Evolutionary conservation across 2,113 vertebrate species (phyloP), one percentile per base, ranked within the genome.

Genomic region (Triplophysa dalaica): DNA sequence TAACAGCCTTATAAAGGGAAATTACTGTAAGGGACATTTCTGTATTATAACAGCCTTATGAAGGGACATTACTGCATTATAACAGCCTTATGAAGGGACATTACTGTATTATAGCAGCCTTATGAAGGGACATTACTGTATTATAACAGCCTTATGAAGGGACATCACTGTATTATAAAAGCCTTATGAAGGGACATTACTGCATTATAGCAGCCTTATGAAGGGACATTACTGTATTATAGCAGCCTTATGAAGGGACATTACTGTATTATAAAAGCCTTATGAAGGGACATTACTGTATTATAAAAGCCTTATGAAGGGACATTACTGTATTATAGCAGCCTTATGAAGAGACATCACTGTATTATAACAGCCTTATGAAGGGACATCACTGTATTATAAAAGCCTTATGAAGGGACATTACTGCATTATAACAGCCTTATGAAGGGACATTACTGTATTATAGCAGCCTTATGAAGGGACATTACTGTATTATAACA

Each of bases 131-230:
- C 16, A 19, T 1, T 54, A 54, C 52, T 6, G 14, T 54, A 17
- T 54, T 4, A 17, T 54, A 16, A 54, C 52, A 19, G 52, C 0
- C 1, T 54, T 54, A 19, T 19, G 4, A 54, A 16, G 16, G 50
- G 16, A 4, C 16, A 5, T 1, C 19, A 52, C 3, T 6, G 4
- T 17, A 17, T 54, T 19, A 54, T 54, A 54, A 54, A 1, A 54
- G 4, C 0, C 16, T 1, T 17, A 1, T 24, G 7, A 54, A n/a
- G 0, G 22, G 4, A 0, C 1, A n/a, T 0, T 58, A 21, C 11
- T 2, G 11, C 2, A 5, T 48, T 48, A 5, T 54, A 19, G 1
- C 52, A 54, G 17, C 6, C 16, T 1, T 54, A 54, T 17, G 1
- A 54, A 29, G 26, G 26, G 26, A 2, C 3, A 29, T 3, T 2